These are phyloP conservation scores for Phengaris alcon DNA, from an alignment of 2,888 invertebrate genomes.

Conservation along the genomic window DNA sequence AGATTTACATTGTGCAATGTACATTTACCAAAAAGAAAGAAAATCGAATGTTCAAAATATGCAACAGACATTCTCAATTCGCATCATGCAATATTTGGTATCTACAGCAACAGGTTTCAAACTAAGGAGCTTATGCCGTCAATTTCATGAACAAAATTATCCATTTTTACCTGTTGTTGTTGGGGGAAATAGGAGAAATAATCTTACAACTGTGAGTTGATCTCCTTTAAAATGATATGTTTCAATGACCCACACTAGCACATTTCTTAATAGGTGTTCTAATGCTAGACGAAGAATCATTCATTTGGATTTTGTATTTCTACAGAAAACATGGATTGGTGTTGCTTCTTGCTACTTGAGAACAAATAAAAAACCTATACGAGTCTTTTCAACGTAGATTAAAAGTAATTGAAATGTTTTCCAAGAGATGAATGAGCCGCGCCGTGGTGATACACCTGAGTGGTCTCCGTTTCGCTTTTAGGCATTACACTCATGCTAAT, in stretches of 20 bases:
- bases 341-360: not conserved
- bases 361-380: not conserved
- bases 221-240: not conserved
- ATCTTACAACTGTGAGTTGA: not conserved
- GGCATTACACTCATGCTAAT: too few species aligned
- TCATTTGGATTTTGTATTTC: not conserved
- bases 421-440: not conserved
- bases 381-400: not conserved
- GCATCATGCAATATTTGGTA: not conserved
- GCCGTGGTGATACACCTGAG: too few species aligned
- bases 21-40: too few species aligned
- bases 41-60: not conserved
- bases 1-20: too few species aligned
- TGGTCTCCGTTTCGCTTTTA: too few species aligned
- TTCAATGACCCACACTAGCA: not conserved
- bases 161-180: not conserved
- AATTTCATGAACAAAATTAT: not conserved
- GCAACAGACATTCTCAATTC: not conserved
- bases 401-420: conserved; percentile 5
- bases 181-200: too few species aligned
- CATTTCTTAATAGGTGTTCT: not conserved
- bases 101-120: not conserved
- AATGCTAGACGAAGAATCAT: not conserved
- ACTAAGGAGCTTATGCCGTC: not conserved
- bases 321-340: not conserved